phyloP scores from a whole-genome alignment of 2,888 invertebrate species.

The Sarcophaga rosellei region DNA sequence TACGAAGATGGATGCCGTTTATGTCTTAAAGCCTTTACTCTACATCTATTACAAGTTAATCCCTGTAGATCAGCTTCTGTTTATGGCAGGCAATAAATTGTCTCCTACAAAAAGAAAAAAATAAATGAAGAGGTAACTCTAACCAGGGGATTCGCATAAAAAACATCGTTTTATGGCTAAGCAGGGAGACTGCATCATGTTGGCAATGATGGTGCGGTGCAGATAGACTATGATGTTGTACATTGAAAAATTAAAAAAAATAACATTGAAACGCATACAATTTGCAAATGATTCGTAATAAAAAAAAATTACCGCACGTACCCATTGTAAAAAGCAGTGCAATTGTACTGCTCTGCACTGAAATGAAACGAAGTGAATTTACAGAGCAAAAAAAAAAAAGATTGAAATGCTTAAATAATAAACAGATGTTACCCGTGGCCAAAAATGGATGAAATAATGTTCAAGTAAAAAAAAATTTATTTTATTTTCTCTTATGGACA shows the following conservation, averaged over 20 bases:
- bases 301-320: not conserved
- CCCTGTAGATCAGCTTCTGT: conserved; percentile 17
- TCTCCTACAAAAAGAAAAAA: not conserved
- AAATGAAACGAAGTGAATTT: conserved; percentile 17
- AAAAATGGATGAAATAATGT: not conserved
- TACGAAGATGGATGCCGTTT: not conserved
- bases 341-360: not conserved
- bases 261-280: not conserved
- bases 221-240: not conserved
- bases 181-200: not conserved
- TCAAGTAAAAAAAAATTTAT: not conserved
- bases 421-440: conserved; percentile 43
- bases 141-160: not conserved
- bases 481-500: not conserved
- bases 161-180: not conserved
- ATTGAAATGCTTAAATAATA: conserved; percentile 32
- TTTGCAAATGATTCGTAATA: not conserved
- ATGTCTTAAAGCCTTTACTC: not conserved
- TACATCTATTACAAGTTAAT: conserved; percentile 4
- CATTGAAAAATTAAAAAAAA: not conserved
- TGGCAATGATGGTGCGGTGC: not conserved
- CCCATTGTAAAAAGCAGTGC: not conserved
- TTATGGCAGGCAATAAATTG: conserved; percentile 28
- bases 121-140: not conserved
- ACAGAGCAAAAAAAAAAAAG: not conserved